These are phyloP conservation scores for Nomada hirtipes DNA, from an alignment of 2,888 invertebrate species.

Conservation along the genomic window DNA sequence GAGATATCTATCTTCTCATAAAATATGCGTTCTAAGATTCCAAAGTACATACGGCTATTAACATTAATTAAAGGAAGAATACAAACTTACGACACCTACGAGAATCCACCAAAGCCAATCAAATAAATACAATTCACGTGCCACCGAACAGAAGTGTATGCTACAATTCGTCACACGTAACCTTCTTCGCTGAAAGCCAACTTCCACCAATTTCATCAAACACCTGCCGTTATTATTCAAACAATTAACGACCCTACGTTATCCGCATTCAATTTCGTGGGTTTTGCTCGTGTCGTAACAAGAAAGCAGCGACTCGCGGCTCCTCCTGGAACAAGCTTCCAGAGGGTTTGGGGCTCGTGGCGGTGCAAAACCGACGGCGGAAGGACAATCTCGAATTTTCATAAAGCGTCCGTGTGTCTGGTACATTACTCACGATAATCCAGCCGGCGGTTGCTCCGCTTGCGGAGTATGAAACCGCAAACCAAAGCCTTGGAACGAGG, in stretches of 20 bases:
- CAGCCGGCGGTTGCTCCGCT: slow-evolving; percentile 63
- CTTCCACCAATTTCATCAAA: background rate
- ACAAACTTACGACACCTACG: no score
- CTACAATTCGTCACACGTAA: background rate
- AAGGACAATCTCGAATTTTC: slow-evolving; percentile 74
- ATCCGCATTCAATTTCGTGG: slow-evolving; percentile 35
- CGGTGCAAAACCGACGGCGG: slow-evolving; percentile 51
- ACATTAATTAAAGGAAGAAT: no score
- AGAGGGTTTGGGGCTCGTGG: slow-evolving; percentile 3
- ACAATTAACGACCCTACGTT: slow-evolving; percentile 28
- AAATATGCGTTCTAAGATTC: no score
- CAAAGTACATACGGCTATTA: no score
- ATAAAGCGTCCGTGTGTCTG: slow-evolving; percentile 70
- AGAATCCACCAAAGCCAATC: no score
- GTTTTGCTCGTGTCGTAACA: slow-evolving; percentile 15
- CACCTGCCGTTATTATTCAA: slow-evolving; percentile 24
- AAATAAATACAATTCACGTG: no score
- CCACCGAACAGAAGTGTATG: no score
- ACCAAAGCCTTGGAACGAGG: slow-evolving; percentile 57
- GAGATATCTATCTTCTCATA: no score
- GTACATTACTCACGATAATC: slow-evolving; percentile 77
- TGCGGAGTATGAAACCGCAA: slow-evolving; percentile 70
- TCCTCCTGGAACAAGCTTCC: slow-evolving; percentile 16
- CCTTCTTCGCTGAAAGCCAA: background rate
- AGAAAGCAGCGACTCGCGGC: slow-evolving; percentile 33